Evolutionary conservation across 1,140 invertebrate genomes (phyloP).

Genomic region (Drosophila suzukii): DNA sequence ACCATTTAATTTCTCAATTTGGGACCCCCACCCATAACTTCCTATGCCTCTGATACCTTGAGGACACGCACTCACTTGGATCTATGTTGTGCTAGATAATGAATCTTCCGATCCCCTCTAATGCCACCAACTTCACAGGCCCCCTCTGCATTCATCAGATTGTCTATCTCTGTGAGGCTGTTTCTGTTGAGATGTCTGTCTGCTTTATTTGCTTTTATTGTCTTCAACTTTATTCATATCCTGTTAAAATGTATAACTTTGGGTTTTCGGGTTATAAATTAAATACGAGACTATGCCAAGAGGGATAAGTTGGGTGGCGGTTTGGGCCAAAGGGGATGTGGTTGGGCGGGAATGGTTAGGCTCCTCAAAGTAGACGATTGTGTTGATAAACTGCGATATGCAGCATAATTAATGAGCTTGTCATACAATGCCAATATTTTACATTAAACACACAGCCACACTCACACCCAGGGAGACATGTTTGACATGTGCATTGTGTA

Average conservation of each 20-base stretch:
- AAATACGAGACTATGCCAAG: slow-evolving; percentile 48
- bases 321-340: background rate
- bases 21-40: background rate
- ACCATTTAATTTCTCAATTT: background rate
- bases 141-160: slow-evolving; percentile 8
- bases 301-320: background rate
- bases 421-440: slow-evolving; percentile 81
- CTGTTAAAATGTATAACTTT: slow-evolving; percentile 83
- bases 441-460: slow-evolving; percentile 49
- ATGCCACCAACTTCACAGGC: background rate
- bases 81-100: slow-evolving; percentile 81
- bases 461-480: slow-evolving; percentile 33
- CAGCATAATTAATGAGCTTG: slow-evolving; percentile 81
- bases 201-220: slow-evolving; percentile 81
- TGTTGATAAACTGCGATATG: slow-evolving; percentile 81
- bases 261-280: slow-evolving; percentile 81
- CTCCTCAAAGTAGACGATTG: slow-evolving; percentile 72
- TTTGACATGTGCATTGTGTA: slow-evolving; percentile 52
- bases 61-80: slow-evolving; percentile 64
- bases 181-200: slow-evolving; percentile 56
- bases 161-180: slow-evolving; percentile 14
- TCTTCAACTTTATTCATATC: slow-evolving; percentile 83
- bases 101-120: slow-evolving; percentile 54
- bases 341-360: background rate
- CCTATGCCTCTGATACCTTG: slow-evolving; percentile 7